A percentile compares a stretch with the other conserved stretches of the same genome.
phyloP scores from a whole-genome alignment of 2,113 vertebrate species.

The Podilymbus podiceps region DNA sequence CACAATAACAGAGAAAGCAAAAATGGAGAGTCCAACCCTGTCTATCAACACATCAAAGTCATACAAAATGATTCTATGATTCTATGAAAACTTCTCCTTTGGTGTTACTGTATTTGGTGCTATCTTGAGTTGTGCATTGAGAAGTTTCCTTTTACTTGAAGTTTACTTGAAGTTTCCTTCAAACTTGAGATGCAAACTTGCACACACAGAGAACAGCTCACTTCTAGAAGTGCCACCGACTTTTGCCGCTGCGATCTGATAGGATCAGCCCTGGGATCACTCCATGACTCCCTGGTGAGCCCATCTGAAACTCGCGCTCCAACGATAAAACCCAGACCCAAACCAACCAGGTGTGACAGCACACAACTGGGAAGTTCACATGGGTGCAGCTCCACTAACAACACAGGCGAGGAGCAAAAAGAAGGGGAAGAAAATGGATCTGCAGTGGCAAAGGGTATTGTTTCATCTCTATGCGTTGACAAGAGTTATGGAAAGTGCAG shows the following conservation, averaged over 20 bases:
- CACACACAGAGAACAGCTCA: background rate
- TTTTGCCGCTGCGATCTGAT: background rate
- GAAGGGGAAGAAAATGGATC: background rate
- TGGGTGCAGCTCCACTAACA: background rate
- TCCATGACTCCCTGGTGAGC: background rate
- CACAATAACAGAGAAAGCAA: background rate
- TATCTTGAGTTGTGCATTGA: background rate
- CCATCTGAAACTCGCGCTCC: background rate
- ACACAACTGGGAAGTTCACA: rapidly evolving
- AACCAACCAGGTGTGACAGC: background rate
- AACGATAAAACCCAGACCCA: background rate
- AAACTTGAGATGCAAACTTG: background rate
- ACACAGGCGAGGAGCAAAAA: background rate
- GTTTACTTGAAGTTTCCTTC: too few relatives aligned
- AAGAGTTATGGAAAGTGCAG: background rate
- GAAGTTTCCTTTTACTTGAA: background rate
- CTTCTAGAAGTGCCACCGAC: background rate
- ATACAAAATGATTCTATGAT: too few relatives aligned
- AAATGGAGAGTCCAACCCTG: background rate
- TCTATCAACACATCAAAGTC: background rate
- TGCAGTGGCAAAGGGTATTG: background rate
- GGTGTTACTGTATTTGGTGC: background rate
- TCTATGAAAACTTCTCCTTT: background rate
- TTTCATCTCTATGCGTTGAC: rapidly evolving
- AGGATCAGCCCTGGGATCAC: background rate